phyloP scores from a whole-genome alignment of 2,888 invertebrate genomes.

The Mycalesis mineus region DNA sequence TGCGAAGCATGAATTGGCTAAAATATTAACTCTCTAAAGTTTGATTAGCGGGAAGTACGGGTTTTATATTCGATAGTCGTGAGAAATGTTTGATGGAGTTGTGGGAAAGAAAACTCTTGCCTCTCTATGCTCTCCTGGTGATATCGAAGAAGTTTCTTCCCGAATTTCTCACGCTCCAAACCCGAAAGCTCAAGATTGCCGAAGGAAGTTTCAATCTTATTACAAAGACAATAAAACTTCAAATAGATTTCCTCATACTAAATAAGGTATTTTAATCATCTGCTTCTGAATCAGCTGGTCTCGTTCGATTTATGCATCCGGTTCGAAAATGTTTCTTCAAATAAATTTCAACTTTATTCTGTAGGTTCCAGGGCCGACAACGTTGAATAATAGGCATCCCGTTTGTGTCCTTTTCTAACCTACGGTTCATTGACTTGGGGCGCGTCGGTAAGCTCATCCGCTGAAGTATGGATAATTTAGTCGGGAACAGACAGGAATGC shows the following conservation, averaged over 20 bases:
- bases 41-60: neutral
- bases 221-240: slow-evolving; percentile 12
- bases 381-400: slow-evolving; percentile 44
- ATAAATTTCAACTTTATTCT: slow-evolving; percentile 18
- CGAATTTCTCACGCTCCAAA: slow-evolving; percentile 76
- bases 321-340: slow-evolving; percentile 7
- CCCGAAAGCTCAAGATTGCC: slow-evolving; percentile 35
- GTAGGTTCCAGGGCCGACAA: slow-evolving; percentile 15
- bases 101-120: slow-evolving; percentile 54
- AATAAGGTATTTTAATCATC: slow-evolving; percentile 18
- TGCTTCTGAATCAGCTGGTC: slow-evolving; percentile 44
- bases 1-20: neutral
- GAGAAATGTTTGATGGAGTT: slow-evolving; percentile 39
- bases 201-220: slow-evolving; percentile 35
- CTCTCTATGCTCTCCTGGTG: slow-evolving; percentile 61
- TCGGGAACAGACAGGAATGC: slow-evolving; percentile 52
- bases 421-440: slow-evolving; percentile 54
- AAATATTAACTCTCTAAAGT: neutral
- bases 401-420: slow-evolving; percentile 57
- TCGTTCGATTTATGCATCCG: slow-evolving; percentile 49
- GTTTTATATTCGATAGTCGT: slow-evolving; percentile 29
- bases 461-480: slow-evolving; percentile 42
- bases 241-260: slow-evolving; percentile 23
- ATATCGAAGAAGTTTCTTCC: slow-evolving; percentile 71
- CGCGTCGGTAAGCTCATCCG: slow-evolving; percentile 44